These are phyloP conservation scores for Teleopsis dalmanni DNA, from an alignment of 1,140 invertebrate genomes.

Conservation along the genomic window DNA sequence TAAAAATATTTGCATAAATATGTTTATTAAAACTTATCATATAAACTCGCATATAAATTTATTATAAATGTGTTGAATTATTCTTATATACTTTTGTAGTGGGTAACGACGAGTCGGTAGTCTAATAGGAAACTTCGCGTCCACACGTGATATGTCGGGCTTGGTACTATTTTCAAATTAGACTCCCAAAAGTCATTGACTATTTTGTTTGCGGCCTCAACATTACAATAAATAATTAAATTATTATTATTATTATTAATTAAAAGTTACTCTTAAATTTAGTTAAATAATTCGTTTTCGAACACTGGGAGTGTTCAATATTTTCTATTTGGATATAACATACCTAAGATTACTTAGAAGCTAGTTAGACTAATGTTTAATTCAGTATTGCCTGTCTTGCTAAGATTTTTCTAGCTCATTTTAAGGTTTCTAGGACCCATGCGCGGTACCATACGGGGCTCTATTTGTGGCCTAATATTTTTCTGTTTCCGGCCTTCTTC, in stretches of 20 bases:
- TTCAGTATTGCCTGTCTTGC: background rate
- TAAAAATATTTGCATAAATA: too few species aligned
- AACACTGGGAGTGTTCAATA: too few species aligned
- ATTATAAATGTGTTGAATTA: background rate
- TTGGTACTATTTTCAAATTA: constrained; percentile 30
- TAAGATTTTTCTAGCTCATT: background rate
- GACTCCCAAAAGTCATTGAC: constrained; percentile 42
- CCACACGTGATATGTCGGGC: background rate
- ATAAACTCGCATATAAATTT: too few species aligned
- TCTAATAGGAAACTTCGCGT: constrained; percentile 35
- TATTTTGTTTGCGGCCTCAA: too few species aligned
- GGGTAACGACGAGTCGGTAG: constrained; percentile 37
- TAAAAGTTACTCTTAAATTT: too few species aligned
- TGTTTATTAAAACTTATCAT: too few species aligned
- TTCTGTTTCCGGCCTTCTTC: constrained; percentile 20
- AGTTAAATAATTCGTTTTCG: too few species aligned
- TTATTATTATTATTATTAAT: too few species aligned
- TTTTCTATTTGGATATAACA: too few species aligned
- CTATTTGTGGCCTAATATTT: constrained; percentile 18
- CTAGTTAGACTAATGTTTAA: background rate
- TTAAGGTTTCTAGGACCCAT: constrained; percentile 35
- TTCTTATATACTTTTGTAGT: background rate
- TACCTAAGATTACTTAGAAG: too few species aligned
- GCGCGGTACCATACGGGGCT: constrained; percentile 25
- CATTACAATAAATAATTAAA: too few species aligned